phyloP scores from a whole-genome alignment of 2,113 vertebrate species.

The Ictalurus punctatus region DNA sequence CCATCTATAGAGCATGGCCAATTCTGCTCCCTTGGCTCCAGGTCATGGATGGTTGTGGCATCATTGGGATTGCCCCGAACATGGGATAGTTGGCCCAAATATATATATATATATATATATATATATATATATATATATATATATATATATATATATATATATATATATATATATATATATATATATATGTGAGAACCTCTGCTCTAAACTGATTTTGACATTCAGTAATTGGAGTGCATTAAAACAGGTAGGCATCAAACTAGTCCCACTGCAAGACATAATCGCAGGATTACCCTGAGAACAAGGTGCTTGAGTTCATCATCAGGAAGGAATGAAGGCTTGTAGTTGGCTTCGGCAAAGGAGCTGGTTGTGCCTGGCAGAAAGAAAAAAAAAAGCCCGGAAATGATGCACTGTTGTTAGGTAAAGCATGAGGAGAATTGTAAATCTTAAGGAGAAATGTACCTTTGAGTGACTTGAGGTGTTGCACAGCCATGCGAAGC shows the following conservation, averaged over 20 bases:
- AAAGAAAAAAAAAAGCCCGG: background rate
- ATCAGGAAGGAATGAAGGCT: conserved; percentile 85
- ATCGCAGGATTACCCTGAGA: conserved; percentile 74
- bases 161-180: too few relatives aligned
- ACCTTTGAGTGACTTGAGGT: conserved; percentile 87
- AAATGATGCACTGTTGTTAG: background rate
- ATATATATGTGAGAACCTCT: too few relatives aligned
- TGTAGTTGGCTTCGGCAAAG: conserved; percentile 80
- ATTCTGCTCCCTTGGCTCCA: background rate
- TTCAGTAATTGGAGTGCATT: background rate
- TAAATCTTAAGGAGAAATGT: background rate
- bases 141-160: too few relatives aligned
- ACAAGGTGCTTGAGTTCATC: conserved; percentile 85
- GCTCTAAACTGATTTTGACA: background rate
- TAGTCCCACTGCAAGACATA: background rate
- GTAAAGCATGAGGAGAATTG: background rate
- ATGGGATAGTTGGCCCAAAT: background rate
- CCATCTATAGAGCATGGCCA: background rate
- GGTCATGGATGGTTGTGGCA: too few relatives aligned
- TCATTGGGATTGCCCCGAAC: background rate
- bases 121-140: too few relatives aligned
- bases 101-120: too few relatives aligned
- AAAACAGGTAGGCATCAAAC: background rate
- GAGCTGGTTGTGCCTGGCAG: conserved; percentile 76
- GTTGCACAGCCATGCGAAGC: conserved; percentile 88